A percentile compares a stretch with the other conserved stretches of the same genome.
Evolutionary conservation across 2,797 vertebrate species (phyloP).

Genomic region (Lindbergichthys nudifrons): DNA sequence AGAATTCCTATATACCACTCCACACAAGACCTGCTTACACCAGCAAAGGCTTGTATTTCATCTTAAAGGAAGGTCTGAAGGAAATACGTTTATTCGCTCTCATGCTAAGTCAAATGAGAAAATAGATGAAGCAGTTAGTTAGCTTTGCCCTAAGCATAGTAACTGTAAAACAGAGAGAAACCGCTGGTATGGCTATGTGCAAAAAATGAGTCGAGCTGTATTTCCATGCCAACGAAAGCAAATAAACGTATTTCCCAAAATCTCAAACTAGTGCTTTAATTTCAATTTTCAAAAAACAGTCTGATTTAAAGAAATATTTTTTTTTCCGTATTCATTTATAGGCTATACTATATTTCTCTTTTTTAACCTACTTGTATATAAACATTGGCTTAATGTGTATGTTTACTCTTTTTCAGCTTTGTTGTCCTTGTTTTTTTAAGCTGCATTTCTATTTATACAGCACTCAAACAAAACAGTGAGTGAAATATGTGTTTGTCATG

Average conservation of each 20-base stretch:
- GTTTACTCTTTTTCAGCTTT: no score
- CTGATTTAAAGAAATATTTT: no score
- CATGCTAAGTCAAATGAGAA: not conserved
- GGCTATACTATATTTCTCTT: no score
- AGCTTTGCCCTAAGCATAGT: slow-evolving; percentile 8
- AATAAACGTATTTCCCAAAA: not conserved
- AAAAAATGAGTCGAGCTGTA: not conserved
- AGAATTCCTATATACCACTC: not conserved
- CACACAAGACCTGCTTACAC: not conserved
- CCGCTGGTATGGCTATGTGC: not conserved
- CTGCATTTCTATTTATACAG: no score
- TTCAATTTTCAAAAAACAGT: no score
- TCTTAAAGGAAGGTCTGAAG: slow-evolving; percentile 1
- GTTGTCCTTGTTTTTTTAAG: no score
- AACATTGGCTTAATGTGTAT: no score
- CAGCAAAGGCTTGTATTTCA: not conserved
- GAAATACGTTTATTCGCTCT: not conserved
- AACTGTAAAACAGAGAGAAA: not conserved
- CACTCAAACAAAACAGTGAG: no score
- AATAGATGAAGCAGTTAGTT: not conserved
- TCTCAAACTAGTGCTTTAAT: not conserved
- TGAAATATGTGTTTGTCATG: no score
- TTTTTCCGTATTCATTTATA: no score
- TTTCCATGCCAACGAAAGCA: no score
- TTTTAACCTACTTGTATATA: no score